Evolutionary conservation across 1,140 invertebrate species (phyloP).

Genomic region (Drosophila azteca): DNA sequence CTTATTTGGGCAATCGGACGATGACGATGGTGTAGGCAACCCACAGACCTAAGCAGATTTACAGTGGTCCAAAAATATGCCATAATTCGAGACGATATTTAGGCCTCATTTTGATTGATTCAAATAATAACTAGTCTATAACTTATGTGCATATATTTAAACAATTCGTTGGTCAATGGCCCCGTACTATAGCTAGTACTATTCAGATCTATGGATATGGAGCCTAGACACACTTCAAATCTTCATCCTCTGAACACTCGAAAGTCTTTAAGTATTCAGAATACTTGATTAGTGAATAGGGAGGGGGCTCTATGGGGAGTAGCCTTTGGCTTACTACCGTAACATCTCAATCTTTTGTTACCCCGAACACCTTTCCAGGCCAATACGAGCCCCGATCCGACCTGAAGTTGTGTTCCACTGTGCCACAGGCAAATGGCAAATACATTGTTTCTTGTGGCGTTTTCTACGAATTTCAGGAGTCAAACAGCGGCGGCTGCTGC

Average conservation of each 20-base stretch:
- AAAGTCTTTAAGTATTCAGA: too few relatives aligned
- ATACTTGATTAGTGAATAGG: too few relatives aligned
- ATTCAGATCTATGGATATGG: too few relatives aligned
- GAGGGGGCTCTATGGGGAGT: too few relatives aligned
- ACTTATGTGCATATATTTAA: too few relatives aligned
- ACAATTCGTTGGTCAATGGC: too few relatives aligned
- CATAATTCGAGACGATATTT: too few relatives aligned
- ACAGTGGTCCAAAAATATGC: conserved; percentile 41
- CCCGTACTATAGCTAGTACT: too few relatives aligned
- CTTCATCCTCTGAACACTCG: too few relatives aligned
- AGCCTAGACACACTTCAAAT: too few relatives aligned
- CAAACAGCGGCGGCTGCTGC: conserved; percentile 4
- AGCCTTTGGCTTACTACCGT: not conserved
- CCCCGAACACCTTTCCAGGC: not conserved
- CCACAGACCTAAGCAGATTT: conserved; percentile 17
- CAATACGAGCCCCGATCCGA: conserved; percentile 25
- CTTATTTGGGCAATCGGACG: conserved; percentile 75
- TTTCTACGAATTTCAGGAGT: conserved; percentile 70
- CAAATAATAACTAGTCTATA: too few relatives aligned
- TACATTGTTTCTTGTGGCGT: conserved; percentile 35
- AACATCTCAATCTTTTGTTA: conserved; percentile 34
- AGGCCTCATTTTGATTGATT: too few relatives aligned
- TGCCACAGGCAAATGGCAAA: conserved; percentile 21
- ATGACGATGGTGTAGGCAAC: conserved; percentile 17
- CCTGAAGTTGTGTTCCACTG: conserved; percentile 43